These are phyloP conservation scores for Cynoglossus semilaevis DNA, from an alignment of 2,113 vertebrate species.

Conservation along the genomic window DNA sequence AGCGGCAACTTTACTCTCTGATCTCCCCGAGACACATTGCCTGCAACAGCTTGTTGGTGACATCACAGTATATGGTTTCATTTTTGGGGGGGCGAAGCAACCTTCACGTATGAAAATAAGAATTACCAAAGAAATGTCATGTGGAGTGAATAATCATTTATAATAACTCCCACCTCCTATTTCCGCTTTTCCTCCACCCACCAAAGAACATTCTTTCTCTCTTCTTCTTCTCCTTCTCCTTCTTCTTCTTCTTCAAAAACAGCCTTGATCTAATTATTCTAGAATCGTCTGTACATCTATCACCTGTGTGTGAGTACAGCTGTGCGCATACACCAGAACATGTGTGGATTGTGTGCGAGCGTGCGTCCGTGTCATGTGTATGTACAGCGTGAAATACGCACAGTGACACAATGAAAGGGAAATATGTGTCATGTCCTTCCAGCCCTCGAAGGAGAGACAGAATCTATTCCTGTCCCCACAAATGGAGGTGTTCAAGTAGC, in stretches of 20 bases:
- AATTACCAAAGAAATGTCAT: conserved; percentile 9
- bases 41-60: conserved; percentile 56
- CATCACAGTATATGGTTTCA: conserved; percentile 45
- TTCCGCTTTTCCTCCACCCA: conserved; percentile 3
- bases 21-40: conserved; percentile 44
- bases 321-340: conserved; percentile 1
- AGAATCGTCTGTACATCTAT: conserved; percentile 33
- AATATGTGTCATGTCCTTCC: conserved; percentile 71
- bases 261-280: conserved; percentile 36
- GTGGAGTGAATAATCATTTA: conserved; percentile 24
- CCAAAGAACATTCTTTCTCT: background rate
- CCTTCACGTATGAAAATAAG: too few relatives aligned
- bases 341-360: conserved; percentile 5
- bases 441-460: conserved; percentile 61
- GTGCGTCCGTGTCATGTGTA: background rate
- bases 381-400: conserved; percentile 36
- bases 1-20: conserved; percentile 51
- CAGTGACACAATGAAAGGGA: conserved; percentile 64
- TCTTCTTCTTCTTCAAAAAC: conserved; percentile 57
- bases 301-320: conserved; percentile 37
- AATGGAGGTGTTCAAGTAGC: conserved; percentile 63
- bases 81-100: background rate
- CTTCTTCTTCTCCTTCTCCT: conserved; percentile 42
- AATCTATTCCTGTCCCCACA: conserved; percentile 63
- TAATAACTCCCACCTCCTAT: conserved; percentile 25